Conservation (phyloP, 2,888 invertebrate species). For the Caenorhabditis macrosperma region DNA sequence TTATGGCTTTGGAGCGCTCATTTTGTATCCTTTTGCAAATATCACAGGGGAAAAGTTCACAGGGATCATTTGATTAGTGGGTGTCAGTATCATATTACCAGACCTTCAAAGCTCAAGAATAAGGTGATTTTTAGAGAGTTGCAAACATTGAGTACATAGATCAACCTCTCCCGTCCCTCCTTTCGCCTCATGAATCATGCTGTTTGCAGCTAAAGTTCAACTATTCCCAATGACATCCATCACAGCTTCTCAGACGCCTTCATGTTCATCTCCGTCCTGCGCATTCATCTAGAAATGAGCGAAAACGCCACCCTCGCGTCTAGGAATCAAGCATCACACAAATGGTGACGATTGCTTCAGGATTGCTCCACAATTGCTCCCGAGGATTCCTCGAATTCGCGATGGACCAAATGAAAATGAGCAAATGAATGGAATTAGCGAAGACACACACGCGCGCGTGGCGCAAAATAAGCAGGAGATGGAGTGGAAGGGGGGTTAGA, state of each 20-base stretch:
- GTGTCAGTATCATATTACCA: too few relatives aligned
- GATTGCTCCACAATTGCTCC: too few relatives aligned
- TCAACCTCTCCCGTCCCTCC: background rate
- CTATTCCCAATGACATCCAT: background rate
- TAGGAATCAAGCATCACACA: constrained; percentile 11
- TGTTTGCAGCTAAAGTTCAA: constrained; percentile 1
- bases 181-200: background rate
- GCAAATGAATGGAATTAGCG: background rate
- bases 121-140: too few relatives aligned
- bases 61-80: too few relatives aligned
- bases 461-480: background rate
- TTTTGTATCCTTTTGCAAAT: too few relatives aligned
- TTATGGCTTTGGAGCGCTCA: too few relatives aligned
- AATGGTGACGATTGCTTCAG: too few relatives aligned
- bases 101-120: too few relatives aligned
- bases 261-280: constrained; percentile 4
- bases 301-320: constrained; percentile 41
- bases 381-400: constrained; percentile 4
- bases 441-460: too few relatives aligned
- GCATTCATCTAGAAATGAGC: constrained; percentile 25
- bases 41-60: too few relatives aligned
- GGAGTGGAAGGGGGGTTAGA: background rate
- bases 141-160: background rate
- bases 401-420: constrained; percentile 10
- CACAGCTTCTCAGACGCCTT: constrained; percentile 21